These are phyloP conservation scores for Coilia nasus DNA, from an alignment of 2,797 vertebrate genomes.

Conservation along the genomic window DNA sequence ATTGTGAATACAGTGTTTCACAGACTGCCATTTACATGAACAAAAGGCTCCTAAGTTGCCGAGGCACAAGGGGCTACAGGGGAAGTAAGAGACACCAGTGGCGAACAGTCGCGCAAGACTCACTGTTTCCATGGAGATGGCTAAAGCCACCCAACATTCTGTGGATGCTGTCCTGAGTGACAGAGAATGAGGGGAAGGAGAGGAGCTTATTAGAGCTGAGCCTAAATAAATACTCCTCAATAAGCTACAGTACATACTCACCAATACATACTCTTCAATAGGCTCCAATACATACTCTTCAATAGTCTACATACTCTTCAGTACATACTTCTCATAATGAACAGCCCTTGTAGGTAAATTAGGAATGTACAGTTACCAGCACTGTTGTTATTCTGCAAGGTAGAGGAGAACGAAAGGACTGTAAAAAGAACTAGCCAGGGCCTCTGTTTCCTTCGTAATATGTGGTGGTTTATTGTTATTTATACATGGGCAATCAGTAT, in stretches of 20 bases:
- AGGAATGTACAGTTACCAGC: neutral
- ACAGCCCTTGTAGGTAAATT: neutral
- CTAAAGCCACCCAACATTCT: slow-evolving; percentile 47
- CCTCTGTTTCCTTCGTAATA: neutral
- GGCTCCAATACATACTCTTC: no score
- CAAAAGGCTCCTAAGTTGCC: neutral
- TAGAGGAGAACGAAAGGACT: neutral
- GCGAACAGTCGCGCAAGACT: slow-evolving; percentile 47
- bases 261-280: no score
- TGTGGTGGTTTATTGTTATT: no score
- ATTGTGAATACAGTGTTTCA: neutral
- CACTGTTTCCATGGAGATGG: slow-evolving; percentile 72
- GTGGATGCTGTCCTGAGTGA: slow-evolving; percentile 43
- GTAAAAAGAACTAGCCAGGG: neutral
- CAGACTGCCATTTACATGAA: neutral
- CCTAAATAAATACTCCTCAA: no score
- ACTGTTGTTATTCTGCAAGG: neutral
- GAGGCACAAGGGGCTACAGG: neutral
- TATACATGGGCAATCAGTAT: neutral
- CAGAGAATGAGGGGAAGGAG: slow-evolving; percentile 34
- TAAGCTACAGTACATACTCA: no score
- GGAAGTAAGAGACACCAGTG: slow-evolving; percentile 28
- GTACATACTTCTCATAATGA: neutral
- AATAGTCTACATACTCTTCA: no score
- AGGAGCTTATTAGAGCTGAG: neutral